Conservation (phyloP, 2,797 vertebrate species). For the Ptychadena robeensis region DNA sequence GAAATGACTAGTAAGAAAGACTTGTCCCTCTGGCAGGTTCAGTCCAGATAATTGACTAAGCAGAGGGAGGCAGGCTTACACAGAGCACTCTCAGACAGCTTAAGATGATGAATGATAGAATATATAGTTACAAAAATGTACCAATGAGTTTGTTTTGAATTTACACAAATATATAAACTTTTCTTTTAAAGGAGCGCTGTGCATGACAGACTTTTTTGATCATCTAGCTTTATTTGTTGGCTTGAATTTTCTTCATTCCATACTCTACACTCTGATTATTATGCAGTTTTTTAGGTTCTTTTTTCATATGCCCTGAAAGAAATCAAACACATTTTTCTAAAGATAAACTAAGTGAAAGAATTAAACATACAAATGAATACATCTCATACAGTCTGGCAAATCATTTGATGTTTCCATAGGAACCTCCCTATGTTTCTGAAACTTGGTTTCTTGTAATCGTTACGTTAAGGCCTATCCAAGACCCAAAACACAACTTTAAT, state of each 20-base stretch:
- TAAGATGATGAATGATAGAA: not conserved
- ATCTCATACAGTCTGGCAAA: conserved; percentile 40
- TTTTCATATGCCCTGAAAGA: conserved; percentile 26
- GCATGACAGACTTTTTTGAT: conserved; percentile 21
- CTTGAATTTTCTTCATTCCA: conserved; percentile 31
- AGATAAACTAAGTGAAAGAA: conserved; percentile 49
- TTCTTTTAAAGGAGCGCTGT: not conserved
- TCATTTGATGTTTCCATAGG: conserved; percentile 26
- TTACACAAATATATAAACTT: not conserved
- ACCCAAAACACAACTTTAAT: too few species aligned
- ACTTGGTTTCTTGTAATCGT: conserved; percentile 4
- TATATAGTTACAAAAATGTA: not conserved
- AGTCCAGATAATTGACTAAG: not conserved
- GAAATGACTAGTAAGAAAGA: too few species aligned
- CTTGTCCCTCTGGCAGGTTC: not conserved
- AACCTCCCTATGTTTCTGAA: conserved; percentile 19
- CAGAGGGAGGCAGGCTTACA: not conserved
- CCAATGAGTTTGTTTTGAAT: not conserved
- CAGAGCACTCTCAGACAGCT: not conserved
- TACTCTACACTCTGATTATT: conserved; percentile 15
- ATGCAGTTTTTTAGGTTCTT: not conserved
- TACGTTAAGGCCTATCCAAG: not conserved
- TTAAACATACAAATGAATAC: conserved; percentile 38
- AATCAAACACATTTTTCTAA: conserved; percentile 51
- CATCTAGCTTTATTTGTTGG: not conserved